Evolutionary conservation across 2,797 vertebrate genomes (phyloP).

Genomic region (Alauda arvensis): DNA sequence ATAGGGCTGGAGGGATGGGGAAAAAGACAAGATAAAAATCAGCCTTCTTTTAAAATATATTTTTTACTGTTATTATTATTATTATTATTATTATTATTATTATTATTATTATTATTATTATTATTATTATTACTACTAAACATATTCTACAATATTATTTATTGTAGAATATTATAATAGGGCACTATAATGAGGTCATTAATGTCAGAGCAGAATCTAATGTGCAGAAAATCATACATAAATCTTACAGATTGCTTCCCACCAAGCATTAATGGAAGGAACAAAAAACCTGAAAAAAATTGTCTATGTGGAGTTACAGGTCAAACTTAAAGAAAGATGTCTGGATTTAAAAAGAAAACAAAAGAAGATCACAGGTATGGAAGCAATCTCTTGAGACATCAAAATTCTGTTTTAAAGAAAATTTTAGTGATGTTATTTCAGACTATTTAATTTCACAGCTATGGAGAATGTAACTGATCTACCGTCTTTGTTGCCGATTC

Average conservation of each 20-base stretch:
- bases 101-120: too few species aligned
- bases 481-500: neutral
- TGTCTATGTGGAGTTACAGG: neutral
- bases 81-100: too few species aligned
- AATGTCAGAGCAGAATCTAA: neutral
- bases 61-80: too few species aligned
- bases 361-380: neutral
- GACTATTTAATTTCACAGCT: neutral
- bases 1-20: rapidly evolving
- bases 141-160: neutral
- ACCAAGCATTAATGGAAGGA: neutral
- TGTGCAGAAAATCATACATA: neutral
- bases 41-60: neutral
- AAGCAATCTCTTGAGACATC: neutral
- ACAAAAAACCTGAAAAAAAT: neutral
- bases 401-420: neutral
- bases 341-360: neutral
- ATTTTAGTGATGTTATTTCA: neutral
- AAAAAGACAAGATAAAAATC: neutral
- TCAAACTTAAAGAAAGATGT: neutral
- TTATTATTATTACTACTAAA: too few species aligned
- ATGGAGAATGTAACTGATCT: neutral
- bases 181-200: neutral
- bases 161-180: neutral
- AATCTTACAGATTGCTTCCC: neutral